Conservation (phyloP, 2,113 vertebrate species). For the Macaca mulatta region DNA sequence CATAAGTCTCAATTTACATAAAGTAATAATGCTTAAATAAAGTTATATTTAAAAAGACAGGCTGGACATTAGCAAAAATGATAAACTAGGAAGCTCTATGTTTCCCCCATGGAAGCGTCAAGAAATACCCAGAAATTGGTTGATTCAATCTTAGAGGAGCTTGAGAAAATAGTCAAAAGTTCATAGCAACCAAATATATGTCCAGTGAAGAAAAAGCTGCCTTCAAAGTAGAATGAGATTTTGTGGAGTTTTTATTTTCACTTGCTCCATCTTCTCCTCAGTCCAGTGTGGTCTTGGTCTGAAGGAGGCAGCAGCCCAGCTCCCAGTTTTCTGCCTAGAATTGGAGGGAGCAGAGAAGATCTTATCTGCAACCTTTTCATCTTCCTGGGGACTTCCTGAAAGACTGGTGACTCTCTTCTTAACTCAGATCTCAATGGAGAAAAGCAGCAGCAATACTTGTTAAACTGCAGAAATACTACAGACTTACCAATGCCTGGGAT, state of each 20-base stretch:
- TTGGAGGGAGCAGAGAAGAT: neutral
- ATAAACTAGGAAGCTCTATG: neutral
- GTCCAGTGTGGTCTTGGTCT: neutral
- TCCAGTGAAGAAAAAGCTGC: neutral
- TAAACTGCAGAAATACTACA: neutral
- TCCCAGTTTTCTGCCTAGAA: neutral
- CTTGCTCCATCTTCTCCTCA: neutral
- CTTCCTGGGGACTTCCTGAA: neutral
- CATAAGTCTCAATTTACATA: too few relatives aligned
- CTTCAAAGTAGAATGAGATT: neutral
- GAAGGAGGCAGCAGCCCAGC: neutral
- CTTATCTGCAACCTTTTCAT: neutral
- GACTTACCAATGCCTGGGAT: neutral
- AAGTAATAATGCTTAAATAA: neutral
- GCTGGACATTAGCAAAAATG: neutral
- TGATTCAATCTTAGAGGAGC: neutral
- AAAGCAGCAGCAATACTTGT: neutral
- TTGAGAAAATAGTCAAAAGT: neutral
- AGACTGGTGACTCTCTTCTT: neutral
- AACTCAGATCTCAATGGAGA: neutral
- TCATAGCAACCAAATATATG: neutral
- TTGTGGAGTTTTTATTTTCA: neutral
- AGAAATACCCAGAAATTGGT: neutral
- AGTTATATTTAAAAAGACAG: conserved; percentile 6
- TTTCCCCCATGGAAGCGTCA: neutral